phyloP scores from a whole-genome alignment of 1,140 invertebrate species.

The Megalonaias nervosa region DNA sequence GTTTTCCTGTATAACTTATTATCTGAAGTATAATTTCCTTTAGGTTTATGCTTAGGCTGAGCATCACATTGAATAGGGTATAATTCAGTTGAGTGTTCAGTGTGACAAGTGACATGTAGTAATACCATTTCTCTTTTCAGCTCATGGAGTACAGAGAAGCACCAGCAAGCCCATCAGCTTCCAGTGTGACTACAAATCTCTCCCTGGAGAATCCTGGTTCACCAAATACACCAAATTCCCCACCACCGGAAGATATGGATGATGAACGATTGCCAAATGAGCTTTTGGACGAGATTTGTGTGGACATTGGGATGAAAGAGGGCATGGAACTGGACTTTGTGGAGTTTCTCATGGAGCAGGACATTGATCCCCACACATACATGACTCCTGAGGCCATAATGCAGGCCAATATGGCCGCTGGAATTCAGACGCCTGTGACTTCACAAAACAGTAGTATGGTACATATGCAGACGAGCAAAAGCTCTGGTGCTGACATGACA shows the following conservation, averaged over 20 bases:
- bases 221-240: slow-evolving; percentile 53
- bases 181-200: slow-evolving; percentile 51
- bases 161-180: slow-evolving; percentile 59
- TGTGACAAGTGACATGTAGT: too few relatives aligned
- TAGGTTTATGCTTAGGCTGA: too few relatives aligned
- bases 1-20: too few relatives aligned
- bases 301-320: slow-evolving; percentile 70
- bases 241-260: slow-evolving; percentile 54
- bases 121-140: slow-evolving; percentile 40
- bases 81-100: too few relatives aligned
- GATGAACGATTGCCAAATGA: slow-evolving; percentile 69
- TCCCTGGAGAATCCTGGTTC: slow-evolving; percentile 54
- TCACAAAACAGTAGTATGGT: slow-evolving; percentile 32
- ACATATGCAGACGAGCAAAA: slow-evolving; percentile 39
- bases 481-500: slow-evolving; percentile 19
- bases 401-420: slow-evolving; percentile 45
- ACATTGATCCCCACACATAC: slow-evolving; percentile 61
- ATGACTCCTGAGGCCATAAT: slow-evolving; percentile 62
- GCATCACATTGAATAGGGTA: too few relatives aligned
- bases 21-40: too few relatives aligned
- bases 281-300: slow-evolving; percentile 70
- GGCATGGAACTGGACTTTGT: slow-evolving; percentile 70
- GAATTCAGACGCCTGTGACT: slow-evolving; percentile 25
- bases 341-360: slow-evolving; percentile 68
- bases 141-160: slow-evolving; percentile 67